Evolutionary conservation across 2,888 invertebrate genomes (phyloP), one percentile per base, ranked within the genome.

Genomic region (Meloe dianella): DNA sequence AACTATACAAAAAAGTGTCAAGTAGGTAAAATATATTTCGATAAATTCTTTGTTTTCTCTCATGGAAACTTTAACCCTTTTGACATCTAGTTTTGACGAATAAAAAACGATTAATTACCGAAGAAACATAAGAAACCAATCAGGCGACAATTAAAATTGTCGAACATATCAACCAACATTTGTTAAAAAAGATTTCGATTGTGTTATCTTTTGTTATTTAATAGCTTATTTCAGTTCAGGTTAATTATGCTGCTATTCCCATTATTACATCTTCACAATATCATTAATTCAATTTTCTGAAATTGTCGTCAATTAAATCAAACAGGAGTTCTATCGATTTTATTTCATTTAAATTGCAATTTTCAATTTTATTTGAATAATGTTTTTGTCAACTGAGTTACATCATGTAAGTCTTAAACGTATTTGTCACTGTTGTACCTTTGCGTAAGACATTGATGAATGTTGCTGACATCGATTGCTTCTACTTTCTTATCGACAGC

Each of bases 341-440:
- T 51, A 51, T 51, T 12, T 1, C 9, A 7, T 51, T 27, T 27
- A 14, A 27, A 27, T 54, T 27, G 27, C 22, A 9, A 47, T 6
- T 1, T 27, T 54, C 14, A 2, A 54, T 27, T 27, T 27, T 54
- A 51, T 54, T 14, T 27, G 27, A 54, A 54, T 54, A 22, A 27
- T 54, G 24, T 27, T 24, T 24, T 54, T 54, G 54, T 54, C 54
- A 7, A 54, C 14, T 10, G 8, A 27, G 14, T 54, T 24, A n/a
- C 24, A 54, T 12, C 57, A 56, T 57, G 62, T 32, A 60, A 27
- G 63, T 63, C 66, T 66, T 29, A 32, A 57, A 20, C 38, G 59
- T 65, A 68, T 68, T 68, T 68, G 68, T 68, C 68, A 69, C 61
- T 69, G 69, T 69, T 66, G 64, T 64, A 57, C 57, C 30, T 20